phyloP scores from a whole-genome alignment of 1,140 invertebrate species.

The Bilobella aurantiaca region DNA sequence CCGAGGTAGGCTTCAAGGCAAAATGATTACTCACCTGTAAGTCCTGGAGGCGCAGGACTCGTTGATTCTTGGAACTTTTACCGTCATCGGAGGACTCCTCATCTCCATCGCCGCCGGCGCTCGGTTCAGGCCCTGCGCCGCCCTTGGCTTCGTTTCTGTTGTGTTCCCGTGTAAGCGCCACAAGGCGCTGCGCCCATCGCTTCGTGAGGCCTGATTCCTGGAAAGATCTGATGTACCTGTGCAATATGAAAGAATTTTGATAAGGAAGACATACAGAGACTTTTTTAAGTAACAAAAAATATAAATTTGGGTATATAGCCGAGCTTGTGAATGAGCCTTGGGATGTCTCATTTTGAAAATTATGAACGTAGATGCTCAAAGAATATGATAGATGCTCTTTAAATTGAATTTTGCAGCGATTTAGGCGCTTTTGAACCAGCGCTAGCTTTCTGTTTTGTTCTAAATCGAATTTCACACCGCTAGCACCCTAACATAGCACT shows the following conservation, averaged over 20 bases:
- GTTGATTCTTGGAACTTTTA: constrained; percentile 17
- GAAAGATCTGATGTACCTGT: constrained; percentile 46
- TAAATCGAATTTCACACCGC: too few species aligned
- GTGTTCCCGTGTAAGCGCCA: constrained; percentile 19
- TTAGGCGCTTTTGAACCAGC: constrained; percentile 5
- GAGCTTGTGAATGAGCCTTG: too few species aligned
- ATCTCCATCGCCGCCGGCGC: constrained; percentile 8
- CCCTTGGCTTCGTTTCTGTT: constrained; percentile 23
- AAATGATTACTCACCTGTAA: constrained; percentile 20
- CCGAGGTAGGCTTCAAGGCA: too few species aligned
- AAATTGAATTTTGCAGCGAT: neutral
- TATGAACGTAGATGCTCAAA: too few species aligned
- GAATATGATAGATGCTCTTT: neutral
- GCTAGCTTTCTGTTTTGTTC: too few species aligned
- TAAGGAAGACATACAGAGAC: too few species aligned
- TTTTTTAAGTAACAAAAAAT: too few species aligned
- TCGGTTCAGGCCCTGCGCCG: neutral
- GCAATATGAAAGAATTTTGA: neutral
- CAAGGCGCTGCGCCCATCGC: constrained; percentile 53
- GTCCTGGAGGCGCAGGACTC: constrained; percentile 22
- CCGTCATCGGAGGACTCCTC: neutral
- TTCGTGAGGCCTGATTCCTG: constrained; percentile 62
- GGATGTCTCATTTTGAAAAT: too few species aligned
- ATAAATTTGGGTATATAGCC: too few species aligned
- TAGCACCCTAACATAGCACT: too few species aligned